Conservation (phyloP, 2,113 vertebrate species). For the Shinisaurus crocodilurus region DNA sequence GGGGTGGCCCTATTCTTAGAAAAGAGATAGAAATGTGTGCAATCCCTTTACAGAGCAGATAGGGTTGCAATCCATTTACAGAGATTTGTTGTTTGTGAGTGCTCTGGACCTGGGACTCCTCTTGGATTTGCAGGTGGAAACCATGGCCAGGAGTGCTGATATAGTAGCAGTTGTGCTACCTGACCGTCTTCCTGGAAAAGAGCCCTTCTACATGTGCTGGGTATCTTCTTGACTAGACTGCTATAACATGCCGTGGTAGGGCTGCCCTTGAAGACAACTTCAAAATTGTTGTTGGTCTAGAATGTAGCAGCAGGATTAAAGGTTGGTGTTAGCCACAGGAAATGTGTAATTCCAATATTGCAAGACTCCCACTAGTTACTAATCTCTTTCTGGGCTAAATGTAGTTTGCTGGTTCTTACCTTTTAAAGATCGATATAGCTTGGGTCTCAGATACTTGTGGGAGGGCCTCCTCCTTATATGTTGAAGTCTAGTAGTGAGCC, state of each 20-base stretch:
- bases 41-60: too few species aligned
- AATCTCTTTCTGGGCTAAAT: background rate
- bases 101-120: background rate
- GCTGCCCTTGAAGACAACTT: background rate
- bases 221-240: background rate
- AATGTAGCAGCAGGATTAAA: background rate
- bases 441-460: background rate
- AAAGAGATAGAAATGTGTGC: background rate
- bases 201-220: background rate
- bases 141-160: background rate
- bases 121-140: background rate
- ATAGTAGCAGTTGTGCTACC: background rate
- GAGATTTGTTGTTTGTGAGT: background rate
- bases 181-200: background rate
- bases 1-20: background rate
- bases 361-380: background rate
- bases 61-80: background rate
- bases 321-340: background rate
- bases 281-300: background rate
- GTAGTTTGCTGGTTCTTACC: background rate
- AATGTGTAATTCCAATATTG: background rate
- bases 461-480: background rate
- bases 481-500: background rate
- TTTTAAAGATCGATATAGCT: background rate
- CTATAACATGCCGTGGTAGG: background rate